These are phyloP conservation scores for Dusona sp. DNA, from an alignment of 2,888 invertebrate genomes.

Conservation along the genomic window DNA sequence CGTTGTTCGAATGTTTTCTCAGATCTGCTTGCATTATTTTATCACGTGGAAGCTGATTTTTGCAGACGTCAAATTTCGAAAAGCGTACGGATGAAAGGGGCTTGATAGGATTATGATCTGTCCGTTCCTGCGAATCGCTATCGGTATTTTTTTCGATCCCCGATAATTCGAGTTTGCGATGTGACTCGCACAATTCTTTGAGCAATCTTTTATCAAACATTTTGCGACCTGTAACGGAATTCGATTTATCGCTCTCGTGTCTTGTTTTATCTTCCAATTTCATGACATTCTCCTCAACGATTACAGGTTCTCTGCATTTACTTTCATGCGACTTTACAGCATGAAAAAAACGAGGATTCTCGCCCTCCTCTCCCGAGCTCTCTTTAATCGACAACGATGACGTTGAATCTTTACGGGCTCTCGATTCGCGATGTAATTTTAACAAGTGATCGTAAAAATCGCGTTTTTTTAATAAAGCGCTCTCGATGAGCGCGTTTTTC, in stretches of 20 bases:
- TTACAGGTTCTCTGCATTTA: not conserved
- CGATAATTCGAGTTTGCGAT: not conserved
- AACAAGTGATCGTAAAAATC: slow-evolving; percentile 36
- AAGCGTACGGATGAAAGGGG: no score
- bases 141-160: no score
- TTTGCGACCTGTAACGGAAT: not conserved
- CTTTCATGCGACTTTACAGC: no score
- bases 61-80: not conserved
- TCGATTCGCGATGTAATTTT: slow-evolving; percentile 29
- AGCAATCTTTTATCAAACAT: not conserved
- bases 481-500: not conserved
- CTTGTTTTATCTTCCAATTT: not conserved
- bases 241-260: not conserved
- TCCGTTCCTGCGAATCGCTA: no score
- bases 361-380: not conserved
- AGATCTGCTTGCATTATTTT: not conserved
- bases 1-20: not conserved
- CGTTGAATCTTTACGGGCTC: not conserved
- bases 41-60: not conserved
- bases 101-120: no score
- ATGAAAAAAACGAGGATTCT: slow-evolving; percentile 5
- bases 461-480: not conserved
- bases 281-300: not conserved
- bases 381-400: not conserved
- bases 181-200: not conserved